Evolutionary conservation across 2,888 invertebrate species (phyloP), one percentile per base, ranked within the genome.

Genomic region (Dichetophora obliterata): DNA sequence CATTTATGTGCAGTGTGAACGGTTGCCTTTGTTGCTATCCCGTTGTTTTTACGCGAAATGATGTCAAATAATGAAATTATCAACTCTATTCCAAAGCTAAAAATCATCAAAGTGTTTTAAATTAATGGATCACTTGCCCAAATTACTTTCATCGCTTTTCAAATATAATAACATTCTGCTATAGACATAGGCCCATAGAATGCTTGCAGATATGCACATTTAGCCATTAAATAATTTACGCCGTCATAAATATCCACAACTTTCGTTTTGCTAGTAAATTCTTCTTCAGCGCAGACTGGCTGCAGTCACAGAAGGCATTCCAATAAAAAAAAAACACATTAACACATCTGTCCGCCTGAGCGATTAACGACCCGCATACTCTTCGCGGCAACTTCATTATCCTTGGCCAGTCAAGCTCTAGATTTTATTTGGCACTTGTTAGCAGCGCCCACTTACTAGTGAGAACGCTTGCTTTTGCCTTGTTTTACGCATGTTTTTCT

Each of bases 261-360:
- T 86, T 85, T 85, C 85, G 86, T 86, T 86, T 76, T 79, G 70
- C 73, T 54, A 50, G 14, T 37, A 37, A 63, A 63, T 14, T 50
- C 34, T 37, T 22, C 3, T 37, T 24, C 50, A 31, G 77, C 68
- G 77, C 68, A 78, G 61, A 65, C 75, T 74, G 70, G 65, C 72
- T 78, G 78, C 75, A 77, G 27, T 78, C 78, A 70, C 78, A 79
- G 77, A 80, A 77, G 77, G 80, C 77, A 74, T 75, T 16, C 65
- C 79, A 83, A 85, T 85, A 81, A 85, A 86, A 84, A n/a, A 82
- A 82, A 84, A 81, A 82, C 75, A 77, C 81, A 82, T 82, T 82
- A 82, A 76, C 79, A 77, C 80, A 83, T 83, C 81, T 86, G 83
- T 82, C 86, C 86, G 86, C 86, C 86, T 86, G 83, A 83, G 82